A percentile compares a stretch with the other conserved stretches of the same genome.
phyloP scores from a whole-genome alignment of 2,113 vertebrate species.

The Rhynchomys soricoides region DNA sequence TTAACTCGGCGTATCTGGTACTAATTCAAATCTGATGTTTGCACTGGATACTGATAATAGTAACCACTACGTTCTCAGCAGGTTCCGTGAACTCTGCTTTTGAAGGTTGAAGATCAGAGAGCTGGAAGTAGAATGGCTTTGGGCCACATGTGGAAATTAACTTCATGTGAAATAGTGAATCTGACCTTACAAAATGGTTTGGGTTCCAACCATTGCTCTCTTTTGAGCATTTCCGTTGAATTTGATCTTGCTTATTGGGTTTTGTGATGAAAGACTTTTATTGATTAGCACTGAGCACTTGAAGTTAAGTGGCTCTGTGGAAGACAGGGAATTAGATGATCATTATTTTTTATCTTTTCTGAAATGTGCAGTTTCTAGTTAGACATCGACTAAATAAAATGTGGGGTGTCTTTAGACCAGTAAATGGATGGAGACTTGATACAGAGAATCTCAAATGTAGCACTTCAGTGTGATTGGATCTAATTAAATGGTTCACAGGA shows the following conservation, averaged over 20 bases:
- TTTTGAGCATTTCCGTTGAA: slow-evolving; percentile 72
- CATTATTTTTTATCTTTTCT: slow-evolving; percentile 81
- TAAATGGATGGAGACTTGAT: slow-evolving; percentile 54
- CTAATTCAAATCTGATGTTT: background rate
- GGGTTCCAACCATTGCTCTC: slow-evolving; percentile 64
- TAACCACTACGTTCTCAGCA: slow-evolving; percentile 32
- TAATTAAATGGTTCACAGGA: slow-evolving; percentile 68
- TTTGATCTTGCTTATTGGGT: slow-evolving; percentile 80
- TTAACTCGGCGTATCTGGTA: background rate
- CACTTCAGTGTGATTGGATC: slow-evolving; percentile 40
- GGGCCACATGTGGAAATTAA: slow-evolving; percentile 59
- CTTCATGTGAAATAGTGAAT: slow-evolving; percentile 59
- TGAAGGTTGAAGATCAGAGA: slow-evolving; percentile 65
- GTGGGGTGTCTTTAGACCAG: slow-evolving; percentile 47
- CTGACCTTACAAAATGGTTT: slow-evolving; percentile 73
- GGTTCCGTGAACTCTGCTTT: background rate
- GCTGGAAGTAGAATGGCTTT: slow-evolving; percentile 45
- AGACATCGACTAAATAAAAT: slow-evolving; percentile 74
- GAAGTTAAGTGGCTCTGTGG: slow-evolving; percentile 79
- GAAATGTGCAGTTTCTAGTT: slow-evolving; percentile 79
- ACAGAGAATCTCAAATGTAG: slow-evolving; percentile 57
- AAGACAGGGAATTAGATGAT: slow-evolving; percentile 82
- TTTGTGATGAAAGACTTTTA: slow-evolving; percentile 81
- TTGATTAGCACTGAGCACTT: slow-evolving; percentile 78
- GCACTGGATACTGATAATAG: slow-evolving; percentile 32